Evolutionary conservation across 2,888 invertebrate species (phyloP).

Genomic region (Serripes groenlandicus): DNA sequence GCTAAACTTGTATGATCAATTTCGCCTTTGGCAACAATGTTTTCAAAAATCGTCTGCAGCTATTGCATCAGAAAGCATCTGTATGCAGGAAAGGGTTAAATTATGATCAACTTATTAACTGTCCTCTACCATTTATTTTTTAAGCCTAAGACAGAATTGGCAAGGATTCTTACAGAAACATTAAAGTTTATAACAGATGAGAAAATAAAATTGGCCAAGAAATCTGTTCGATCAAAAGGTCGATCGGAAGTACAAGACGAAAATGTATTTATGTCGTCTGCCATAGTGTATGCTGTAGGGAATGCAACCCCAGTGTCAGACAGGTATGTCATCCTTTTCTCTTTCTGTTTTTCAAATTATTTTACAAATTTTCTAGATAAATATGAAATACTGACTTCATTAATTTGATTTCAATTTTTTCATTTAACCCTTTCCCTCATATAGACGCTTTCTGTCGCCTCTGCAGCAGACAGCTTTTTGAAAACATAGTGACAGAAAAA

Average conservation of each 20-base stretch:
- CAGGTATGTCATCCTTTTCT: slow-evolving; percentile 67
- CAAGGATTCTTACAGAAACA: slow-evolving; percentile 71
- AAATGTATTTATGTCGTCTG: slow-evolving; percentile 77
- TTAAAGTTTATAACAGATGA: slow-evolving; percentile 68
- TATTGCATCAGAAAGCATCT: too few relatives aligned
- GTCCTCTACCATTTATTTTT: too few relatives aligned
- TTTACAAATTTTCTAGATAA: too few relatives aligned
- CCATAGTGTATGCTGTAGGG: slow-evolving; percentile 75
- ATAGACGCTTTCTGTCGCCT: not conserved
- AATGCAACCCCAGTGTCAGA: slow-evolving; percentile 76
- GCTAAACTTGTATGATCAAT: too few relatives aligned
- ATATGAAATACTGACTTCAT: too few relatives aligned
- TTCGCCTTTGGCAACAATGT: too few relatives aligned
- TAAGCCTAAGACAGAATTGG: slow-evolving; percentile 75
- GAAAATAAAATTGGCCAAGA: slow-evolving; percentile 60
- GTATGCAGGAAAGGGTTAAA: too few relatives aligned
- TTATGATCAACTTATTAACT: too few relatives aligned
- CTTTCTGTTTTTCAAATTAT: too few relatives aligned
- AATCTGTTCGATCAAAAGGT: slow-evolving; percentile 41
- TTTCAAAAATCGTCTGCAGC: too few relatives aligned
- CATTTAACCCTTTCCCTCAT: not conserved
- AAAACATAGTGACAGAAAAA: not conserved
- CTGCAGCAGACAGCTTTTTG: not conserved
- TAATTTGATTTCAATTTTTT: not conserved
- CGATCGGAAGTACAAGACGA: slow-evolving; percentile 63